Percentiles rank a stretch among this genome's conserved stretches.
These are phyloP conservation scores for Gila orcuttii DNA, from an alignment of 2,113 vertebrate genomes.

Conservation along the genomic window DNA sequence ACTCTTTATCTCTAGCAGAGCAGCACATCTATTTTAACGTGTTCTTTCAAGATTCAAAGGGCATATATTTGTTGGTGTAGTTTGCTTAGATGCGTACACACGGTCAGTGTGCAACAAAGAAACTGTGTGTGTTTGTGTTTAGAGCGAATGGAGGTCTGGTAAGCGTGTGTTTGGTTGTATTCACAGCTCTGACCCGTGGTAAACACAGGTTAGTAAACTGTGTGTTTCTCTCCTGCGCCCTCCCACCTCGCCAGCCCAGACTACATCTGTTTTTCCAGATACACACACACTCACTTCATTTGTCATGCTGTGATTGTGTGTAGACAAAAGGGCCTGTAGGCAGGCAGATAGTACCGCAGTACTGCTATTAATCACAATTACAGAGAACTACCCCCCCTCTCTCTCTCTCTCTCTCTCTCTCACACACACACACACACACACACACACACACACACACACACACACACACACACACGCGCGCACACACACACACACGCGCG, in stretches of 20 bases:
- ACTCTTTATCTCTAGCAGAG: background rate
- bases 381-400: constrained; percentile 79
- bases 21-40: background rate
- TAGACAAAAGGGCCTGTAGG: constrained; percentile 95
- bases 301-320: constrained; percentile 95
- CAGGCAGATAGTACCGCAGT: constrained; percentile 89
- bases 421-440: constrained; percentile 66
- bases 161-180: background rate
- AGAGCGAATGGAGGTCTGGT: constrained; percentile 12
- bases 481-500: constrained; percentile 66
- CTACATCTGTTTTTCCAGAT: constrained; percentile 97
- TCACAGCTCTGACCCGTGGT: constrained; percentile 64
- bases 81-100: background rate
- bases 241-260: constrained; percentile 86
- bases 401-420: too few relatives aligned
- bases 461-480: constrained; percentile 69
- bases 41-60: background rate
- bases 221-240: constrained; percentile 81
- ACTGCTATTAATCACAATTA: constrained; percentile 99
- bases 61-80: background rate
- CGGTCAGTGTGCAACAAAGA: background rate
- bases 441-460: constrained; percentile 66
- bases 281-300: constrained; percentile 88
- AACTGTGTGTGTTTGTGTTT: background rate
- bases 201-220: constrained; percentile 83